Conservation (phyloP, 2,888 invertebrate genomes). For the Dryobotodes eremita region DNA sequence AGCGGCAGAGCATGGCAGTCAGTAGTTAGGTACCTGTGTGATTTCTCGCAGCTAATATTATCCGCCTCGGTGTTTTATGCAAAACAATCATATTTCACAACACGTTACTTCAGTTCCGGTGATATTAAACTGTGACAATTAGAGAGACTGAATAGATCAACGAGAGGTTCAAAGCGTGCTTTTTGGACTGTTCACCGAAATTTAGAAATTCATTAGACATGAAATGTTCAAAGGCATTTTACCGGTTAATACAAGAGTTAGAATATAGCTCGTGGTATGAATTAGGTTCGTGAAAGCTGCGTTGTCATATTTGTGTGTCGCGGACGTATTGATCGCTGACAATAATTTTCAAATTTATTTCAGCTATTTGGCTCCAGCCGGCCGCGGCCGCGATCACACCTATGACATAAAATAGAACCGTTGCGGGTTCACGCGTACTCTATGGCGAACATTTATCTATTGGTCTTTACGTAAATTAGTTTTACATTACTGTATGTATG, state of each 20-base stretch:
- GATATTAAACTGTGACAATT: background rate
- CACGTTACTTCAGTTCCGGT: background rate
- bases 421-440: background rate
- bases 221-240: constrained; percentile 12
- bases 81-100: background rate
- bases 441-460: background rate
- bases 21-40: too few species aligned
- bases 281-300: constrained; percentile 24
- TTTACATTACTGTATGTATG: background rate
- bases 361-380: constrained; percentile 57
- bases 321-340: constrained; percentile 50
- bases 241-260: constrained; percentile 3
- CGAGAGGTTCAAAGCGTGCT: background rate
- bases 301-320: constrained; percentile 51
- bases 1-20: background rate
- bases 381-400: constrained; percentile 21
- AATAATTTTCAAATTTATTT: constrained; percentile 61
- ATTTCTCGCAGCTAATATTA: background rate
- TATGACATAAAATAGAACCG: constrained; percentile 39
- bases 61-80: background rate
- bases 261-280: constrained; percentile 11
- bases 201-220: background rate
- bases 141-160: background rate
- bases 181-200: constrained; percentile 8
- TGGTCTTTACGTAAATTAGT: background rate